Percentiles rank a stretch among this genome's conserved stretches.
These are phyloP conservation scores for Ophiothrix spiculata DNA, from an alignment of 35 echinoderm and acorn worm species.

Conservation along the genomic window DNA sequence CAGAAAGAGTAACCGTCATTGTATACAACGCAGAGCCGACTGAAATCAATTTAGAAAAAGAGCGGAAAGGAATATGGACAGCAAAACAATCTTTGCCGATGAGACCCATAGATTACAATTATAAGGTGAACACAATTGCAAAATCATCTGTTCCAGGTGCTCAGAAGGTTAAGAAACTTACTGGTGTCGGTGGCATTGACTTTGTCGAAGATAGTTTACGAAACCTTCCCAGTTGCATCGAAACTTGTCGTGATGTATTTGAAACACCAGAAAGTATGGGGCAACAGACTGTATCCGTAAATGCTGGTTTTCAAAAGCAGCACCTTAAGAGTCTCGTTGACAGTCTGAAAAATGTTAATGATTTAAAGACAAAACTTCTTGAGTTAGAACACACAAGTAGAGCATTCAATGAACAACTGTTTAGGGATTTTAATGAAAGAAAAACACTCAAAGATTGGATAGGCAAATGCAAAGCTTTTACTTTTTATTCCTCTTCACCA, in stretches of 20 bases:
- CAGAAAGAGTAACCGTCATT: background rate
- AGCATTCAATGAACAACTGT: background rate
- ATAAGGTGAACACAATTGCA: background rate
- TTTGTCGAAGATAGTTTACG: background rate
- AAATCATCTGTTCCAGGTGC: background rate
- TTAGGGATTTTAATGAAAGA: background rate
- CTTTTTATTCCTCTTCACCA: background rate
- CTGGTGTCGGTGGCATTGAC: background rate
- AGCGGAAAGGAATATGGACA: slow-evolving; percentile 14
- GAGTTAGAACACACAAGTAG: slow-evolving; percentile 7
- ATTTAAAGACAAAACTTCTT: background rate
- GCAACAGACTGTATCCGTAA: background rate
- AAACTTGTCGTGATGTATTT: slow-evolving; percentile 11
- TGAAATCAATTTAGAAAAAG: background rate
- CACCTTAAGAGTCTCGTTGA: background rate
- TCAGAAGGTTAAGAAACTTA: background rate
- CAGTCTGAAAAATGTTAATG: slow-evolving; percentile 1
- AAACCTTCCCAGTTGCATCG: background rate
- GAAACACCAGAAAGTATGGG: background rate
- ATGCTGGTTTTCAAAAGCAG: background rate
- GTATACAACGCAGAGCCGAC: background rate
- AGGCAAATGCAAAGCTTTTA: background rate
- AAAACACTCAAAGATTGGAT: background rate
- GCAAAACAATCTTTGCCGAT: background rate
- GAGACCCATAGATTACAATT: background rate